Conservation (phyloP, 2,113 vertebrate genomes). For the Chaetorhynchus papuensis region DNA sequence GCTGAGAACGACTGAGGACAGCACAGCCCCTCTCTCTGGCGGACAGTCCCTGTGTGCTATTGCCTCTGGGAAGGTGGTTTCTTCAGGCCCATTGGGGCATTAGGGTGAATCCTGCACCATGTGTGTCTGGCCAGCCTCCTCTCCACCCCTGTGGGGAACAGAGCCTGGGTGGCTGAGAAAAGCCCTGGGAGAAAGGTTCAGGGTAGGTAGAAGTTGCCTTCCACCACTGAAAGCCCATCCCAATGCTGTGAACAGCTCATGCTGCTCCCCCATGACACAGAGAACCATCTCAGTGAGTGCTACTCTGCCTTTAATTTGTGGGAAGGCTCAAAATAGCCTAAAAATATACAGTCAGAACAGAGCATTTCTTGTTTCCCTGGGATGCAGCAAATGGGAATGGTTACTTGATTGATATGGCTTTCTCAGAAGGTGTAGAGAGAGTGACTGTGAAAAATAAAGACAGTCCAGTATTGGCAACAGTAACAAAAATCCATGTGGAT, state of each 20-base stretch:
- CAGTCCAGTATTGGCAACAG: not conserved
- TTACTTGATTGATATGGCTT: not conserved
- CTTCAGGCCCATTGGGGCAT: not conserved
- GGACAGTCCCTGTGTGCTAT: fast-evolving
- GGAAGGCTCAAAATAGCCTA: not conserved
- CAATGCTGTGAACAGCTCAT: not conserved
- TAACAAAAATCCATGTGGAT: not conserved
- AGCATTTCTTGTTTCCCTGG: not conserved
- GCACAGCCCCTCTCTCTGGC: not conserved
- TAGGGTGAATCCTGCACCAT: fast-evolving
- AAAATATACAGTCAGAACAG: not conserved
- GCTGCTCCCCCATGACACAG: not conserved
- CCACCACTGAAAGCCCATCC: not conserved
- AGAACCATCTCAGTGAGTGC: not conserved
- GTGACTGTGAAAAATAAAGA: not conserved
- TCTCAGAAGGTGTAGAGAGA: not conserved
- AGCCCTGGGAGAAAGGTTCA: not conserved
- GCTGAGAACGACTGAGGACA: not conserved
- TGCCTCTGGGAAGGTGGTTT: not conserved
- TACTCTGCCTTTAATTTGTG: not conserved
- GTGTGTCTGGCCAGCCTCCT: not conserved
- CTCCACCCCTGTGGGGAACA: not conserved
- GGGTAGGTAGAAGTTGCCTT: not conserved
- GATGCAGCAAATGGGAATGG: not conserved
- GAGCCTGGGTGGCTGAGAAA: not conserved